These are phyloP conservation scores for Sturmia bella DNA, from an alignment of 2,888 invertebrate genomes.

Conservation along the genomic window DNA sequence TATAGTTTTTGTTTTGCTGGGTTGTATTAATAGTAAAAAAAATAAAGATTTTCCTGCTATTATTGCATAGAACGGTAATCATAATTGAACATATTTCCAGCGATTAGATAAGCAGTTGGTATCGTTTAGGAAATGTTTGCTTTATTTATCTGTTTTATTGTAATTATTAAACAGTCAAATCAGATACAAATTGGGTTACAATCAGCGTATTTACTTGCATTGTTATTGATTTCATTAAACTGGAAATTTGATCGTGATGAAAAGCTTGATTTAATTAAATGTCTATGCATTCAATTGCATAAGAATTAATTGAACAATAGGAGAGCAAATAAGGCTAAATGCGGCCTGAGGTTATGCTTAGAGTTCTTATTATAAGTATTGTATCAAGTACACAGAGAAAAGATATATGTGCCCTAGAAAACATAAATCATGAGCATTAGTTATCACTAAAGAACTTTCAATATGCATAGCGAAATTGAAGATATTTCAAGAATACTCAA, in stretches of 20 bases:
- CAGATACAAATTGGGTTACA: neutral
- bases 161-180: neutral
- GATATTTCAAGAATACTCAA: too few species aligned
- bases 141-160: neutral
- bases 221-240: constrained; percentile 24
- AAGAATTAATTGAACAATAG: neutral
- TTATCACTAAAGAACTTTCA: too few species aligned
- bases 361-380: too few species aligned
- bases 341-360: too few species aligned
- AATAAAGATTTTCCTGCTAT: neutral
- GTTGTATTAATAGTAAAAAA: neutral
- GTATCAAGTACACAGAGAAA: too few species aligned
- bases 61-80: neutral
- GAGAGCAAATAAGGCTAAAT: too few species aligned
- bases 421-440: too few species aligned
- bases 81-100: neutral
- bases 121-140: neutral
- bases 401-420: too few species aligned
- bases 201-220: neutral
- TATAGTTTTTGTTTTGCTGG: neutral
- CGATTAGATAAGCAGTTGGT: constrained; percentile 2
- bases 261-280: neutral
- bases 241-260: neutral
- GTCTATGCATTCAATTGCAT: neutral
- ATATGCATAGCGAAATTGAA: too few species aligned